These are phyloP conservation scores for Sinella curviseta DNA, from an alignment of 1,140 invertebrate genomes.

Conservation along the genomic window DNA sequence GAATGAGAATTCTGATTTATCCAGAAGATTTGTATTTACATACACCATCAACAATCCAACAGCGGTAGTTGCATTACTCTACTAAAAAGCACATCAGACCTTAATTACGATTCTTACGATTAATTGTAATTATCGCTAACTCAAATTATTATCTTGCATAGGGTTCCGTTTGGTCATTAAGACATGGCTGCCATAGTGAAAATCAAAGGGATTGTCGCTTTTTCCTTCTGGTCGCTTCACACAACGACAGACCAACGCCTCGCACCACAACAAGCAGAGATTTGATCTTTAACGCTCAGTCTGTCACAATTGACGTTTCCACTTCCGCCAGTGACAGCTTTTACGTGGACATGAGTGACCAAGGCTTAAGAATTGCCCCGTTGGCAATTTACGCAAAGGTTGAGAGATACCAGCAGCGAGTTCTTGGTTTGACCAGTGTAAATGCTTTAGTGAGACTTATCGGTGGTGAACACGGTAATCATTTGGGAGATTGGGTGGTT, in stretches of 20 bases:
- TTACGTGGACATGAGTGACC: conserved; percentile 34
- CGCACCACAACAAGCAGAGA: not conserved
- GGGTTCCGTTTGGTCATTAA: not conserved
- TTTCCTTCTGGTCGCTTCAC: not conserved
- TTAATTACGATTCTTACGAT: too few relatives aligned
- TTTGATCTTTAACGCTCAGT: not conserved
- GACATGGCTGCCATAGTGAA: not conserved
- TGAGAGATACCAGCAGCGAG: not conserved
- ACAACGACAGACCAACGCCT: not conserved
- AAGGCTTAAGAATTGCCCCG: conserved; percentile 14
- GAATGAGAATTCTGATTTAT: not conserved
- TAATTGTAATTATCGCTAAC: not conserved
- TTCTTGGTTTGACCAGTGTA: not conserved
- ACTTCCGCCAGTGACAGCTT: conserved; percentile 30
- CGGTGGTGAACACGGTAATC: not conserved
- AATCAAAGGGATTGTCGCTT: not conserved
- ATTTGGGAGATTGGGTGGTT: not conserved
- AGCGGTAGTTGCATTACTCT: not conserved
- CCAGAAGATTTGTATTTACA: not conserved
- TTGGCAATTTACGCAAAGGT: conserved; percentile 40
- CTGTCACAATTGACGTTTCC: conserved; percentile 16
- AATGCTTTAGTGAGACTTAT: not conserved
- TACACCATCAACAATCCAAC: not conserved
- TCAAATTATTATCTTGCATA: not conserved
- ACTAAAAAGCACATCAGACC: too few relatives aligned